These are phyloP conservation scores for Cassiopea xamachana DNA, from an alignment of 30 jellyfish, hydroid and myxozoan genomes.

Conservation along the genomic window DNA sequence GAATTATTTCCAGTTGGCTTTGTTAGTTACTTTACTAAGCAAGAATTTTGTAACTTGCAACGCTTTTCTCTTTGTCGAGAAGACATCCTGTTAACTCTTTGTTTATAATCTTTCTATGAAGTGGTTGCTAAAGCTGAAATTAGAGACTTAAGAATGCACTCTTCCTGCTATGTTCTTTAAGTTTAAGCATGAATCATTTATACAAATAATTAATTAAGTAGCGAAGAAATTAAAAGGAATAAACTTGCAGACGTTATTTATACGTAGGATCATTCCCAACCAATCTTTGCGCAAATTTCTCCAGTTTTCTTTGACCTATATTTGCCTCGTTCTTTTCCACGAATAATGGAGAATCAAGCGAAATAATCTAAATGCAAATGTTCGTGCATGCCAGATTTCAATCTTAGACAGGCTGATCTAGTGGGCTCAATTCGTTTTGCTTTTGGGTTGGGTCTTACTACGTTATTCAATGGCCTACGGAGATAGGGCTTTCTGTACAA, in stretches of 20 bases:
- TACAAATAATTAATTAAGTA: neutral
- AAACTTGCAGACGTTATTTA: neutral
- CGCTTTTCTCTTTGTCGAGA: neutral
- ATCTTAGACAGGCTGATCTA: constrained; percentile 52
- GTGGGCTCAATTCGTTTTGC: constrained; percentile 48
- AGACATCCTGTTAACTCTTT: neutral
- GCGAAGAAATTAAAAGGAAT: neutral
- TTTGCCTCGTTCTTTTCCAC: constrained; percentile 3
- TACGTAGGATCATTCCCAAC: neutral
- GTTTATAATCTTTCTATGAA: neutral
- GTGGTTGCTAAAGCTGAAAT: neutral
- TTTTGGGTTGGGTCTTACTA: neutral
- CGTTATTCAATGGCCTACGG: too few relatives aligned
- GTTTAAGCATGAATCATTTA: neutral
- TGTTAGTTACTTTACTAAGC: too few relatives aligned
- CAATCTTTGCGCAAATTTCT: constrained; percentile 11
- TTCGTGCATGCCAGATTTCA: constrained; percentile 49
- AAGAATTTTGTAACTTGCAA: too few relatives aligned
- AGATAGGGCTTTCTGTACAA: neutral
- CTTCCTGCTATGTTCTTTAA: neutral
- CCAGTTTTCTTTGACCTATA: neutral
- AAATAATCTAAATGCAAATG: constrained; percentile 13
- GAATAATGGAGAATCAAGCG: constrained; percentile 2
- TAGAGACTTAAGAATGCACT: neutral
- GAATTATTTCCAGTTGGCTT: too few relatives aligned